These are phyloP conservation scores for Ammodytes dubius DNA, from an alignment of 2,113 vertebrate genomes.

Conservation along the genomic window DNA sequence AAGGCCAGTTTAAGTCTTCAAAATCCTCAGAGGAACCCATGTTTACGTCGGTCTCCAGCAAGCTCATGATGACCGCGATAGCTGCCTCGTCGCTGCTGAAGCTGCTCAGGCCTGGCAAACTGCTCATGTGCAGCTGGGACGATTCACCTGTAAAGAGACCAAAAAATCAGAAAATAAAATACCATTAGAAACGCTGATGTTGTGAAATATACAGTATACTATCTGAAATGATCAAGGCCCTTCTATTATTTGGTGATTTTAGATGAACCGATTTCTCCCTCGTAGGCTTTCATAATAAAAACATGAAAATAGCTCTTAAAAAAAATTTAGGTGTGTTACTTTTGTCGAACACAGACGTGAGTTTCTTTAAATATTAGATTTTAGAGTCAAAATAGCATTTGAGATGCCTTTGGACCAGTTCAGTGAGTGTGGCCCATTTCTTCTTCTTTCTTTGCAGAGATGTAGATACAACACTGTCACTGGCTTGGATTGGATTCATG, in stretches of 20 bases:
- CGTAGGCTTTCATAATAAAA: no score
- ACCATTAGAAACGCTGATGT: neutral
- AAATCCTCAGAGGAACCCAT: constrained; percentile 92
- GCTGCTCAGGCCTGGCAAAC: constrained; percentile 88
- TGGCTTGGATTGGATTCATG: neutral
- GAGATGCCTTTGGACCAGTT: neutral
- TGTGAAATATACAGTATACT: neutral
- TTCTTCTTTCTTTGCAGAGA: neutral
- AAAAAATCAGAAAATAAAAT: neutral
- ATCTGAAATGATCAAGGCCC: neutral
- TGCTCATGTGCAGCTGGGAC: constrained; percentile 75
- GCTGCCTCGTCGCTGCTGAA: constrained; percentile 94
- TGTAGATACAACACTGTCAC: neutral
- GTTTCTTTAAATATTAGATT: neutral
- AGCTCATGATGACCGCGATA: constrained; percentile 97
- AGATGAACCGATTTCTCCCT: neutral
- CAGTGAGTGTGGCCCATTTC: neutral
- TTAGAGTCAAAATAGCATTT: neutral
- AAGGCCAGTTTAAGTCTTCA: constrained; percentile 93
- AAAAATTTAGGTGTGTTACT: no score
- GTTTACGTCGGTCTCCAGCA: constrained; percentile 93
- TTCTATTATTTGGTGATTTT: neutral
- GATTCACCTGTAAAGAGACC: constrained; percentile 72
- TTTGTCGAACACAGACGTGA: neutral
- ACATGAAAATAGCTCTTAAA: no score